Evolutionary conservation across 1,140 invertebrate genomes (phyloP).

Genomic region (Parapsyche elsis): DNA sequence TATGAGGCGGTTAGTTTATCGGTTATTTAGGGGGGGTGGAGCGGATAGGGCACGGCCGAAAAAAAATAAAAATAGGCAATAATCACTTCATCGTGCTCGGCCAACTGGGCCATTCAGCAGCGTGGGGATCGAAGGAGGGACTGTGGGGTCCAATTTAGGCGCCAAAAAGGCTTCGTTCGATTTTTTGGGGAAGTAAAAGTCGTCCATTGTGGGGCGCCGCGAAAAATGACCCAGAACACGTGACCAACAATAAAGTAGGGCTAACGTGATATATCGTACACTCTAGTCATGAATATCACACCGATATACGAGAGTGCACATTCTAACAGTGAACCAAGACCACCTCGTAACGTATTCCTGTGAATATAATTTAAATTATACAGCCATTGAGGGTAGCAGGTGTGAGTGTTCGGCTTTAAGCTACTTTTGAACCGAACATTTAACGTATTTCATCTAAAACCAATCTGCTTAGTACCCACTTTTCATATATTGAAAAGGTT

Average conservation of each 20-base stretch:
- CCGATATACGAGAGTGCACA: not conserved
- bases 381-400: no score
- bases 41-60: not conserved
- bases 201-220: not conserved
- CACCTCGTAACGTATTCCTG: no score
- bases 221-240: conserved; percentile 7
- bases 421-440: no score
- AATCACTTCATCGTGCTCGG: not conserved
- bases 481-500: no score
- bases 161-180: conserved; percentile 1
- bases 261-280: not conserved
- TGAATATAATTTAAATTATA: no score
- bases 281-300: not conserved
- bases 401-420: no score
- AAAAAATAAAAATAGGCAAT: conserved; percentile 8
- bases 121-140: not conserved
- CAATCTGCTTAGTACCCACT: no score
- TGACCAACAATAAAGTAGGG: not conserved
- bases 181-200: not conserved
- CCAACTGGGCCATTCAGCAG: not conserved
- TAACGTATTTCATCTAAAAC: no score
- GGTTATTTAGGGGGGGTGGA: no score
- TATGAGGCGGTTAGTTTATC: no score
- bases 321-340: no score
- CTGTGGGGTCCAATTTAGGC: not conserved